phyloP scores from a whole-genome alignment of 2,113 vertebrate genomes.

The Hippotragus niger region DNA sequence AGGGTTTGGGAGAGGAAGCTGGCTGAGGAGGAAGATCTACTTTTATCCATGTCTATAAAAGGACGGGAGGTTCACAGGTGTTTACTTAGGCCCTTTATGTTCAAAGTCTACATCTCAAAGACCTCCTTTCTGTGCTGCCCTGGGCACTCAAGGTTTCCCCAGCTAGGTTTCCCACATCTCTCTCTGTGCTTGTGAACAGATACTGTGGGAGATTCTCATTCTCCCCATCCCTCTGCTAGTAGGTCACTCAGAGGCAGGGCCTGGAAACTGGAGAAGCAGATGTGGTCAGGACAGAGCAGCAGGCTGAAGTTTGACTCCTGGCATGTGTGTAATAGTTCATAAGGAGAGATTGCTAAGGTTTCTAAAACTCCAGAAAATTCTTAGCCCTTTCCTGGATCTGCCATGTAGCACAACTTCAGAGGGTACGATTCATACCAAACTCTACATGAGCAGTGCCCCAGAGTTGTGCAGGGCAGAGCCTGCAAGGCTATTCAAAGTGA shows the following conservation, averaged over 20 bases:
- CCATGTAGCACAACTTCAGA: background rate
- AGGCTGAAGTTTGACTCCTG: background rate
- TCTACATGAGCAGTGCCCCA: background rate
- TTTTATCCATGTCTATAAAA: background rate
- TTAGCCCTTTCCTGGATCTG: background rate
- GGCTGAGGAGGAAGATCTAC: background rate
- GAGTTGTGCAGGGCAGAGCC: background rate
- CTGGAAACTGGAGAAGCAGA: background rate
- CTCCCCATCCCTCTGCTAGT: background rate
- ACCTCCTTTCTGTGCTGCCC: background rate
- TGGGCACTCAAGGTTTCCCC: background rate
- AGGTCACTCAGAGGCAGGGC: background rate
- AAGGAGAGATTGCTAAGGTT: background rate
- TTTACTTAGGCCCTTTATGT: background rate
- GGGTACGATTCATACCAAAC: background rate
- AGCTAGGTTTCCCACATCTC: background rate
- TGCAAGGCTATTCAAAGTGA: background rate
- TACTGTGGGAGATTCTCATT: background rate
- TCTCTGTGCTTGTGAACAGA: background rate
- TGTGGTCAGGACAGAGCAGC: rapidly evolving
- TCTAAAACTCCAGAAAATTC: background rate
- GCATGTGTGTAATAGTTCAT: background rate
- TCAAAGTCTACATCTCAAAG: background rate
- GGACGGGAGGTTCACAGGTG: background rate
- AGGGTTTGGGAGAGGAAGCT: background rate